Evolutionary conservation across 2,113 vertebrate species (phyloP).

Genomic region (Rhinoptilus africanus): DNA sequence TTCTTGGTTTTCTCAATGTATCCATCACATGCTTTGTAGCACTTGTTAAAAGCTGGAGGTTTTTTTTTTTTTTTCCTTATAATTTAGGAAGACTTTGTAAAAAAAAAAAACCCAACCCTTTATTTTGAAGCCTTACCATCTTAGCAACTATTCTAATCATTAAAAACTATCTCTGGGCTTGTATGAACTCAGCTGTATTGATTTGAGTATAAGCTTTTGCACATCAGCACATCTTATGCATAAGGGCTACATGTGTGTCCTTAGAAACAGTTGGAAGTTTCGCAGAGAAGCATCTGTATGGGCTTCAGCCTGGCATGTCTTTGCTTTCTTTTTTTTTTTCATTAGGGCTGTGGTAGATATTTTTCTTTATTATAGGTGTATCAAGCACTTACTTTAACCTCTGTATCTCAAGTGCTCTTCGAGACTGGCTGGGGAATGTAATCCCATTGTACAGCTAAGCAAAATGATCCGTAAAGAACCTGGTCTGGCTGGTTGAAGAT

Average conservation of each 20-base stretch:
- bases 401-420: background rate
- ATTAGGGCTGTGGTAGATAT: background rate
- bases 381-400: background rate
- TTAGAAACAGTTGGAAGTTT: background rate
- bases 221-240: background rate
- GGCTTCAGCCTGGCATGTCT: background rate
- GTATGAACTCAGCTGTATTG: background rate
- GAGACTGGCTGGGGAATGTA: background rate
- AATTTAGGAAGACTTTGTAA: background rate
- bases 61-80: background rate
- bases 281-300: rapidly evolving
- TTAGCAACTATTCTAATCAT: background rate
- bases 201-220: background rate
- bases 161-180: background rate
- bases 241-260: background rate
- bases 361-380: background rate
- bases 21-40: background rate
- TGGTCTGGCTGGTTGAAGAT: background rate
- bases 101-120: background rate
- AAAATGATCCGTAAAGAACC: background rate
- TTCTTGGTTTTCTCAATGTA: background rate
- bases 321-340: background rate
- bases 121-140: background rate
- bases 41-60: background rate
- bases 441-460: background rate